Evolutionary conservation across 2,797 vertebrate species (phyloP).

Genomic region (Gadopsis marmoratus): DNA sequence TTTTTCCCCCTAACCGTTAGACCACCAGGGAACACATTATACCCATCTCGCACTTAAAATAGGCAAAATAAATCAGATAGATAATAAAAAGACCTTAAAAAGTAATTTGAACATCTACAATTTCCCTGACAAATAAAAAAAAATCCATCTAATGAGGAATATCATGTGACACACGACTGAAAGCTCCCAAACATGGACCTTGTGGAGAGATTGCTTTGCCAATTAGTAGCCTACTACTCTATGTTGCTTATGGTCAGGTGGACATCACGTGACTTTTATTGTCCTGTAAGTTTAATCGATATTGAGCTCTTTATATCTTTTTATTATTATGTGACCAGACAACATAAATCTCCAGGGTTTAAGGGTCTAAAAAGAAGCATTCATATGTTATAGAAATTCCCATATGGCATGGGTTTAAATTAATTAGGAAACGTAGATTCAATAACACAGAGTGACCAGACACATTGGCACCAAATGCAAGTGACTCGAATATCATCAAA

Average conservation of each 20-base stretch:
- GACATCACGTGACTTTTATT: background rate
- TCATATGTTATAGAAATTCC: background rate
- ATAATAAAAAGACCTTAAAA: too few relatives aligned
- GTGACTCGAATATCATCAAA: background rate
- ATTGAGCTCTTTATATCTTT: too few relatives aligned
- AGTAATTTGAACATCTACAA: background rate
- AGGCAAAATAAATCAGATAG: too few relatives aligned
- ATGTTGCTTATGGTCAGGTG: background rate
- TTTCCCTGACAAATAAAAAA: too few relatives aligned
- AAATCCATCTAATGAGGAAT: background rate
- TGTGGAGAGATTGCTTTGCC: background rate
- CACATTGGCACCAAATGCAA: background rate
- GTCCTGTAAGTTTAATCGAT: too few relatives aligned
- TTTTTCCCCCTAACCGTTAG: too few relatives aligned
- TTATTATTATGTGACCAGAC: background rate
- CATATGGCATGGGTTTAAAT: background rate
- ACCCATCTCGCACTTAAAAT: too few relatives aligned
- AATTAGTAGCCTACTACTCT: background rate
- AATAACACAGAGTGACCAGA: background rate
- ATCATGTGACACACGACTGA: background rate
- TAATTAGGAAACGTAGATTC: background rate
- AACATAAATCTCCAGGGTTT: background rate
- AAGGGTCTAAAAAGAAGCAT: background rate
- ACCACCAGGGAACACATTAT: too few relatives aligned
- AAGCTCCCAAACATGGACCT: background rate